phyloP scores from a whole-genome alignment of 1,140 invertebrate genomes.

The Drosophila sp. region DNA sequence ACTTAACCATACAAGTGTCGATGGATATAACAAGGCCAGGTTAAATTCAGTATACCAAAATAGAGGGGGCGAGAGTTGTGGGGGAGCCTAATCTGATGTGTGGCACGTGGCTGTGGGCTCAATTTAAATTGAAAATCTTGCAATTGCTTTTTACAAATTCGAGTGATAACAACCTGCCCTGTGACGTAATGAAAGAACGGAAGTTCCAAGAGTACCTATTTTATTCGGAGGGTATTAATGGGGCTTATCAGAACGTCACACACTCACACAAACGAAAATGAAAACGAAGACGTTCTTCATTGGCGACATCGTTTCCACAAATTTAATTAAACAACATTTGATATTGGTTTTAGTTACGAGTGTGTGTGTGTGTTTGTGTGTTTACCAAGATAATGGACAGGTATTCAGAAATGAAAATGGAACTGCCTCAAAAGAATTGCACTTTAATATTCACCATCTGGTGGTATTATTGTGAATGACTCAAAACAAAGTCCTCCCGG shows the following conservation, averaged over 20 bases:
- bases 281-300: background rate
- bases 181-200: conserved; percentile 65
- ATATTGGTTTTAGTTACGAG: conserved; percentile 36
- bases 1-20: background rate
- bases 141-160: conserved; percentile 2
- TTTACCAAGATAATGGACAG: conserved; percentile 24
- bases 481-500: background rate
- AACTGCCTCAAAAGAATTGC: background rate
- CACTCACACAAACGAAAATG: background rate
- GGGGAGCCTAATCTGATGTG: too few species aligned
- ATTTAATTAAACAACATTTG: conserved; percentile 65
- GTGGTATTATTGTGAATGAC: too few species aligned
- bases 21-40: conserved; percentile 1
- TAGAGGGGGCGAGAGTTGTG: too few species aligned
- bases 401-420: background rate
- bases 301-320: conserved; percentile 24
- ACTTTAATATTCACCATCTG: background rate
- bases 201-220: conserved; percentile 34
- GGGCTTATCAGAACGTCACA: conserved; percentile 22
- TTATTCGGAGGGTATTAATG: conserved; percentile 1
- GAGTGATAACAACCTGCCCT: conserved; percentile 33
- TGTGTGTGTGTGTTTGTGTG: conserved; percentile 18
- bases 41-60: background rate
- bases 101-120: conserved; percentile 36
- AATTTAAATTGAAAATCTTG: conserved; percentile 11